phyloP scores from a whole-genome alignment of 2,113 vertebrate species.

The Panthera leo region DNA sequence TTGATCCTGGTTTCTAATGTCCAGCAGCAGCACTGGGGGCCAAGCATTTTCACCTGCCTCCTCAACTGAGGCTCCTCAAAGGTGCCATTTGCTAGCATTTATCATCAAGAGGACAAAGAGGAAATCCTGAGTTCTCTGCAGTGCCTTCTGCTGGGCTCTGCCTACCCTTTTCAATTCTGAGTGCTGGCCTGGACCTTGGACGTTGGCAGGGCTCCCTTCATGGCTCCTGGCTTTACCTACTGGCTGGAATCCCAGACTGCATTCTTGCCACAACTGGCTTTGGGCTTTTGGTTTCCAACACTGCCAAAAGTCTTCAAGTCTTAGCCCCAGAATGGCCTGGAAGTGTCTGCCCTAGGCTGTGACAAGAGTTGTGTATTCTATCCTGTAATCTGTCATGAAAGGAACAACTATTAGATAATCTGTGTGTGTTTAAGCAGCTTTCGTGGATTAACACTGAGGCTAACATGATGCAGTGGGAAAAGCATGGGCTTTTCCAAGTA shows the following conservation, averaged over 20 bases:
- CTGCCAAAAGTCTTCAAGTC: background rate
- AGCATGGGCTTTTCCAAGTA: background rate
- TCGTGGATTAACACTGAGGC: conserved; percentile 19
- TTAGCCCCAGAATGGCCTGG: background rate
- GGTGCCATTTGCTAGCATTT: background rate
- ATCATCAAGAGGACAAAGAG: background rate
- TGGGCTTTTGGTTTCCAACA: conserved; percentile 24
- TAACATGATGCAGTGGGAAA: background rate
- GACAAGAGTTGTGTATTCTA: conserved; percentile 3
- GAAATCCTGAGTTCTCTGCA: background rate
- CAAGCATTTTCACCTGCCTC: background rate
- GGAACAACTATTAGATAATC: conserved; percentile 33
- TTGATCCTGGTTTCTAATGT: background rate
- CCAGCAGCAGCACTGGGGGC: background rate
- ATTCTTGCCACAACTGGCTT: conserved; percentile 28
- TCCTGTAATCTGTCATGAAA: conserved; percentile 35
- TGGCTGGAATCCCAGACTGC: conserved; percentile 40
- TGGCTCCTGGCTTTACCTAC: background rate
- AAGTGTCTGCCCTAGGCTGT: background rate
- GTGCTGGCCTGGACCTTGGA: background rate
- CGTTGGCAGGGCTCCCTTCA: background rate
- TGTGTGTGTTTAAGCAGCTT: background rate
- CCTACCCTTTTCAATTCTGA: background rate
- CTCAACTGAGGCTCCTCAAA: background rate
- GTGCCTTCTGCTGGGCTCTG: background rate